Evolutionary conservation across 2,113 vertebrate species (phyloP).

Genomic region (Epinephelus cyanopodus): DNA sequence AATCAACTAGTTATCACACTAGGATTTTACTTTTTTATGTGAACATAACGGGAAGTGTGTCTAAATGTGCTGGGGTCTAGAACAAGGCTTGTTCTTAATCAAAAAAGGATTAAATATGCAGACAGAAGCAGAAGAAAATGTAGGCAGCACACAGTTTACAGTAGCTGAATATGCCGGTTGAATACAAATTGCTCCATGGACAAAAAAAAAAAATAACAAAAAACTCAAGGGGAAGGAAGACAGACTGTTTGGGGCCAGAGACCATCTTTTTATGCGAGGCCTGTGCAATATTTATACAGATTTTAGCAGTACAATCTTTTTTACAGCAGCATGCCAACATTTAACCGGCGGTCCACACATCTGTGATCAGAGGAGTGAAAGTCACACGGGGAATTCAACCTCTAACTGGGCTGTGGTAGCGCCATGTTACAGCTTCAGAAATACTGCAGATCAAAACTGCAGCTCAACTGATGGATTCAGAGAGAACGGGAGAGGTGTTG

Average conservation of each 20-base stretch:
- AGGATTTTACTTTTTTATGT: not conserved
- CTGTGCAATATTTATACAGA: not conserved
- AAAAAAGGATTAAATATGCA: not conserved
- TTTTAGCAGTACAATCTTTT: not conserved
- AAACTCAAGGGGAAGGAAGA: not conserved
- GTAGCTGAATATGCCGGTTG: not conserved
- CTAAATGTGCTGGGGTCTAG: slow-evolving; percentile 12
- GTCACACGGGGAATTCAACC: not conserved
- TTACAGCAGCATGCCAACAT: not conserved
- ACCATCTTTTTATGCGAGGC: not conserved
- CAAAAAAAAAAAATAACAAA: not conserved
- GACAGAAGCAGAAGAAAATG: not conserved
- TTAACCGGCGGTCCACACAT: too few species aligned
- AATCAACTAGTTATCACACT: not conserved
- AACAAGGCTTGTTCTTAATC: not conserved
- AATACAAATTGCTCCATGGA: not conserved
- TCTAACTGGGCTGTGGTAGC: not conserved
- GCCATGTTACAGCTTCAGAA: not conserved
- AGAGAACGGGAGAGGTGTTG: not conserved
- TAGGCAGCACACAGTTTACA: not conserved
- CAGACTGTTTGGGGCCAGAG: not conserved
- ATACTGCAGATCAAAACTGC: not conserved
- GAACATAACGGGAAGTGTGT: not conserved
- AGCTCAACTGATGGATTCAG: not conserved
- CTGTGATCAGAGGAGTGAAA: too few species aligned